Evolutionary conservation across 2,888 invertebrate genomes (phyloP).

Genomic region (Sarcophaga variegata): DNA sequence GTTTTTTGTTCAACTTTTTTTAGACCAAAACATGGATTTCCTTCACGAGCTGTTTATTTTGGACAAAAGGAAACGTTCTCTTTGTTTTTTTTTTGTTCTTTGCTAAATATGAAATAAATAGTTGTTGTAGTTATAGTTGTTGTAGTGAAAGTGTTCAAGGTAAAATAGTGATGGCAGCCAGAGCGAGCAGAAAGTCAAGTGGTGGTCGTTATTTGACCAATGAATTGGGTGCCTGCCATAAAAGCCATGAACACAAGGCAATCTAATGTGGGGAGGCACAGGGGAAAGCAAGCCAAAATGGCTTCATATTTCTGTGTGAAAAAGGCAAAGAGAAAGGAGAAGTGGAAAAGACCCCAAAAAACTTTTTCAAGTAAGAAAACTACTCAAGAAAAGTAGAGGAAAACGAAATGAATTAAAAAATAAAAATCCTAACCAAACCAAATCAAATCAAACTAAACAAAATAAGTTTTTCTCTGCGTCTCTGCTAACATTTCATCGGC

Average conservation of each 20-base stretch:
- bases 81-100: background rate
- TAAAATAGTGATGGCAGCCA: constrained; percentile 13
- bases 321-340: background rate
- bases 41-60: background rate
- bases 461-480: background rate
- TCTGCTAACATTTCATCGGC: background rate
- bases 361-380: constrained; percentile 10
- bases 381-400: no score
- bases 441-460: constrained; percentile 17
- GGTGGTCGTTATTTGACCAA: constrained; percentile 59
- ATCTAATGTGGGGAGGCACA: background rate
- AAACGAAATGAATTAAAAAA: background rate
- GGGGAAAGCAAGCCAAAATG: background rate
- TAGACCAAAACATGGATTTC: background rate
- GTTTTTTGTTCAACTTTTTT: constrained; percentile 13
- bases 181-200: constrained; percentile 59
- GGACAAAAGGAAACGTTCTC: background rate
- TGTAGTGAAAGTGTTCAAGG: constrained; percentile 4
- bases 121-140: constrained; percentile 2
- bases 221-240: constrained; percentile 49
- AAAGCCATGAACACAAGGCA: constrained; percentile 31
- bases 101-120: background rate
- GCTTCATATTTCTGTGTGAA: constrained; percentile 39
- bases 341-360: background rate
- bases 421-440: constrained; percentile 41